Evolutionary conservation across 2,888 invertebrate species (phyloP).

Genomic region (Atrina japonica): DNA sequence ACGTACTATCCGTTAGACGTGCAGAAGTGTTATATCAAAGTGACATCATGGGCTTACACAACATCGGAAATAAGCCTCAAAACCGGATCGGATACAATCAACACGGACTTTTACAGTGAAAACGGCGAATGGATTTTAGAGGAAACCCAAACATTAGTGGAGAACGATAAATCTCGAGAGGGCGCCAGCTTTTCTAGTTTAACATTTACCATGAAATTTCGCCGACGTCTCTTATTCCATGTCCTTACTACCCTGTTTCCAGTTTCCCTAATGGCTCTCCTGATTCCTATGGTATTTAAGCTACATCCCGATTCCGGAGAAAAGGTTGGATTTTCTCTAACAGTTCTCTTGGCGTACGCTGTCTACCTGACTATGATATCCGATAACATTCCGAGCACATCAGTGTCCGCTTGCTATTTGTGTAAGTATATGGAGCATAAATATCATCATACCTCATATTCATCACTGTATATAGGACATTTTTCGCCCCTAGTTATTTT

Average conservation of each 20-base stretch:
- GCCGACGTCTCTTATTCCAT: constrained; percentile 51
- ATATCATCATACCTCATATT: too few relatives aligned
- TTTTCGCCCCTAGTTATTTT: too few relatives aligned
- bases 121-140: constrained; percentile 54
- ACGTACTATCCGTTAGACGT: constrained; percentile 52
- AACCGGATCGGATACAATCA: constrained; percentile 5
- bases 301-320: constrained; percentile 37
- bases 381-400: constrained; percentile 35
- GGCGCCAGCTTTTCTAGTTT: constrained; percentile 41
- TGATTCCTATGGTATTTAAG: constrained; percentile 46
- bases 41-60: constrained; percentile 53
- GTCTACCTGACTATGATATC: constrained; percentile 39
- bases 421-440: constrained; percentile 35
- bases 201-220: constrained; percentile 42
- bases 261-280: constrained; percentile 49
- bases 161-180: constrained; percentile 4
- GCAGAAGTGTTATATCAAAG: constrained; percentile 42
- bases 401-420: constrained; percentile 30
- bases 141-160: not conserved
- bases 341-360: constrained; percentile 34
- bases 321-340: constrained; percentile 30
- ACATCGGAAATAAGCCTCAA: constrained; percentile 36
- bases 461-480: too few relatives aligned
- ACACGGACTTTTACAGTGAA: constrained; percentile 30
- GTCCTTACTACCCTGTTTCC: constrained; percentile 54